Percentiles rank a stretch among this genome's conserved stretches.
These are phyloP conservation scores for Sparus aurata DNA, from an alignment of 2,797 vertebrate species.

Conservation along the genomic window DNA sequence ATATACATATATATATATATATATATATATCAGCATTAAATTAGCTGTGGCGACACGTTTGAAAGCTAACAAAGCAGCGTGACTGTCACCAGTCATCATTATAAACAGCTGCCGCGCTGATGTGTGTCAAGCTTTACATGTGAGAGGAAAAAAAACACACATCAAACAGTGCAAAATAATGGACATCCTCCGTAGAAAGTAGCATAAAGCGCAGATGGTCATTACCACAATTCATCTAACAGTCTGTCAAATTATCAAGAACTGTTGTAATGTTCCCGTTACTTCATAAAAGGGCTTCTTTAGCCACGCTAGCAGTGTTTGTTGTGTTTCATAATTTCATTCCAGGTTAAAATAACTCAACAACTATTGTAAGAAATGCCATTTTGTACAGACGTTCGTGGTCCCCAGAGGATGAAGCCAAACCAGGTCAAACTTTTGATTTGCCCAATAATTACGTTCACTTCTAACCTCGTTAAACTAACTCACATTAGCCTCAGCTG, in stretches of 20 bases:
- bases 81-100: constrained; percentile 66
- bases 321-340: not conserved
- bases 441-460: not conserved
- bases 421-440: not conserved
- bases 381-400: not conserved
- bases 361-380: not conserved
- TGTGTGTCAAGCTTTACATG: constrained; percentile 60
- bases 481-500: not conserved
- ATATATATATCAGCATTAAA: constrained; percentile 49
- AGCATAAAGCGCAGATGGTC: constrained; percentile 17
- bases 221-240: constrained; percentile 55
- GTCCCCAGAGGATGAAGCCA: not conserved
- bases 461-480: too few species aligned
- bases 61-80: constrained; percentile 49
- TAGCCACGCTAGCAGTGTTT: not conserved
- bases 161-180: constrained; percentile 58
- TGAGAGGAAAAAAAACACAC: constrained; percentile 50
- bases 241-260: constrained; percentile 40
- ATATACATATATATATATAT: too few species aligned
- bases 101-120: constrained; percentile 49
- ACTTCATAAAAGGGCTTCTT: not conserved
- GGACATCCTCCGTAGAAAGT: constrained; percentile 24
- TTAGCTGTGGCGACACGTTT: constrained; percentile 53
- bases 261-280: constrained; percentile 3
- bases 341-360: not conserved